Evolutionary conservation across 2,797 vertebrate genomes (phyloP).

Genomic region (Platyrinchus mystaceus): DNA sequence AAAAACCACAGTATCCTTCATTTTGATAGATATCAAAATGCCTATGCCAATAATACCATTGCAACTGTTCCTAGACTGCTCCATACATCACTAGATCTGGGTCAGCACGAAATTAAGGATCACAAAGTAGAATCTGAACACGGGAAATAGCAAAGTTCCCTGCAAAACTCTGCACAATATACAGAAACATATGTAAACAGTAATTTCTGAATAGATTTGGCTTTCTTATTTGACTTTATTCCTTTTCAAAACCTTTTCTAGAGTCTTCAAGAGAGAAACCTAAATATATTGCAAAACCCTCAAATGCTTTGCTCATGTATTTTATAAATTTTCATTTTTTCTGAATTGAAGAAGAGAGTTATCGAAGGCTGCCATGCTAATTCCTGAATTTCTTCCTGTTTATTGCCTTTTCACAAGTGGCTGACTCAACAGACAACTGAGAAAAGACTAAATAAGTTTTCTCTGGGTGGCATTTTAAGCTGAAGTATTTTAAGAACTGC

Average conservation of each 20-base stretch:
- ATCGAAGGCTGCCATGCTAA: not conserved
- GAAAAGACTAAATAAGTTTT: conserved; percentile 40
- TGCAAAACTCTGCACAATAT: not conserved
- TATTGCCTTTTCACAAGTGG: conserved; percentile 20
- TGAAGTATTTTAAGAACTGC: conserved; percentile 37
- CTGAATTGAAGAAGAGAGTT: not conserved
- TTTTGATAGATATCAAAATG: not conserved
- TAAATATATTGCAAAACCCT: not conserved
- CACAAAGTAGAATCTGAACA: not conserved
- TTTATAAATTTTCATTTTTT: not conserved
- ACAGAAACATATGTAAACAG: not conserved
- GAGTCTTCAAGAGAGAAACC: conserved; percentile 19
- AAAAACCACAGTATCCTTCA: not conserved
- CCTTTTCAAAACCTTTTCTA: not conserved
- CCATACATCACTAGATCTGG: not conserved
- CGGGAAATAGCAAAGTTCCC: not conserved
- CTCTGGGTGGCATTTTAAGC: conserved; percentile 33
- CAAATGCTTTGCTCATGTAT: not conserved
- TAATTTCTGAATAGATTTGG: not conserved
- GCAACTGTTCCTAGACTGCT: not conserved
- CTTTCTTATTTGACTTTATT: not conserved
- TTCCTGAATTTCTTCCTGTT: conserved; percentile 16
- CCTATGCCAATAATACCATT: not conserved
- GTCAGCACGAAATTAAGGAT: not conserved
- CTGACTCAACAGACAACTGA: conserved; percentile 37